Evolutionary conservation across 2,888 invertebrate genomes (phyloP), one percentile per base, ranked within the genome.

Genomic region (Microctonus aethiopoides): DNA sequence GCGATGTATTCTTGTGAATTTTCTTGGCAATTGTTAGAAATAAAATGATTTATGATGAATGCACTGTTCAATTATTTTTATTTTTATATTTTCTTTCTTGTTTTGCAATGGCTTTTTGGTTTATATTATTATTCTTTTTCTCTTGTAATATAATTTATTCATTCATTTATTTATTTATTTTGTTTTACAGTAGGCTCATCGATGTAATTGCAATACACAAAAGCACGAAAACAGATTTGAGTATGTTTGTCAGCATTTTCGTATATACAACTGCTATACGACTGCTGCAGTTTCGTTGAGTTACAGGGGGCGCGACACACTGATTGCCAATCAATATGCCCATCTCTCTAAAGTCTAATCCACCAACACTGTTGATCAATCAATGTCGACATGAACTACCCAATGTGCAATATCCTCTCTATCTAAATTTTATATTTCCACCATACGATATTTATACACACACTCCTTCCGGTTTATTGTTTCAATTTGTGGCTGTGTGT

Each of bases 271-370:
- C n/a, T n/a, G n/a, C n/a, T n/a, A n/a, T n/a, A n/a, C n/a, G n/a
- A n/a, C 80, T 78, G 73, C 72, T 76, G 46, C 79, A 76, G 79
- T 80, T 82, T 81, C 80, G 81, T 81, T 79, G 80, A 78, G 77
- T 78, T 78, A 67, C 46, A 46, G 16, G 46, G 81, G 79, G 78
- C 81, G 80, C 46, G 46, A 20, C 46, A 80, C 84, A 83, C 83
- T 85, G 84, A 85, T 86, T 86, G 85, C 83, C 85, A 85, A 85
- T 86, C 85, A 85, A 86, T 86, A n/a, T n/a, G 84, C 82, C 83
- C 84, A 84, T 86, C 83, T 85, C 83, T 82, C 81, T 78, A 78
- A 79, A 83, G 80, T 85, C 84, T 84, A 84, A 85, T 85, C 86
- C 83, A 80, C 80, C 83, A 81, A 83, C 84, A 83, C 83, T 85